phyloP scores from a whole-genome alignment of 2,113 vertebrate genomes.

The Pseudorhombus dupliciocellatus region DNA sequence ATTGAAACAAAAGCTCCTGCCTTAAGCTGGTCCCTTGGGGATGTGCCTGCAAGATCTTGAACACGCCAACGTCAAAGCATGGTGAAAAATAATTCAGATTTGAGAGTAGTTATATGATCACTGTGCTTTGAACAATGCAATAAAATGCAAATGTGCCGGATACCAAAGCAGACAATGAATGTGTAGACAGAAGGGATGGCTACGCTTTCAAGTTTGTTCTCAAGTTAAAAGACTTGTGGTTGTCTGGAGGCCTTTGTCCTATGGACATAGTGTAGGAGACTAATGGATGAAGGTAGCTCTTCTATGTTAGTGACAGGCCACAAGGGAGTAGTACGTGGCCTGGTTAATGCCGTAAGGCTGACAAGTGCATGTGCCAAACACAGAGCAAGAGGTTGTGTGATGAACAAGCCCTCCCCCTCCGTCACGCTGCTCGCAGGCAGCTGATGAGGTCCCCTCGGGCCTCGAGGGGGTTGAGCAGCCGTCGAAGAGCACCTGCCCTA shows the following conservation, averaged over 20 bases:
- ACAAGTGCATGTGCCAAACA: conserved; percentile 52
- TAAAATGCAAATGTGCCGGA: conserved; percentile 32
- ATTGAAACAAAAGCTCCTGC: conserved; percentile 73
- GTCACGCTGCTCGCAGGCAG: conserved; percentile 53
- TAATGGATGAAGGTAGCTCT: conserved; percentile 20
- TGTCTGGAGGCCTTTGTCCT: background rate
- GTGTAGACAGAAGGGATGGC: background rate
- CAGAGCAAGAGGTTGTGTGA: conserved; percentile 49
- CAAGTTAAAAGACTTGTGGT: background rate
- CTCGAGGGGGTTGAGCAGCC: conserved; percentile 32
- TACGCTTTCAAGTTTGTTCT: background rate
- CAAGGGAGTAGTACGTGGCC: conserved; percentile 24
- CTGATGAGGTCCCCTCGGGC: conserved; percentile 61
- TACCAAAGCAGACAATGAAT: conserved; percentile 17
- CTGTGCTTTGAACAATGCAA: conserved; percentile 23
- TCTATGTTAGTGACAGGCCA: conserved; percentile 26
- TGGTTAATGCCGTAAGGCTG: conserved; percentile 46
- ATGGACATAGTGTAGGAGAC: background rate
- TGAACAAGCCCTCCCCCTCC: conserved; percentile 37
- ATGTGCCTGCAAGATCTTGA: conserved; percentile 59
- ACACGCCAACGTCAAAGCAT: conserved; percentile 31
- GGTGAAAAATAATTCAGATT: conserved; percentile 46
- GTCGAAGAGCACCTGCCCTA: conserved; percentile 58
- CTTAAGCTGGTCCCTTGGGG: conserved; percentile 69
- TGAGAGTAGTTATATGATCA: conserved; percentile 37